Percentiles rank a stretch among this genome's conserved stretches.
phyloP scores from a whole-genome alignment of 2,113 vertebrate genomes.

The Oryzias celebensis region DNA sequence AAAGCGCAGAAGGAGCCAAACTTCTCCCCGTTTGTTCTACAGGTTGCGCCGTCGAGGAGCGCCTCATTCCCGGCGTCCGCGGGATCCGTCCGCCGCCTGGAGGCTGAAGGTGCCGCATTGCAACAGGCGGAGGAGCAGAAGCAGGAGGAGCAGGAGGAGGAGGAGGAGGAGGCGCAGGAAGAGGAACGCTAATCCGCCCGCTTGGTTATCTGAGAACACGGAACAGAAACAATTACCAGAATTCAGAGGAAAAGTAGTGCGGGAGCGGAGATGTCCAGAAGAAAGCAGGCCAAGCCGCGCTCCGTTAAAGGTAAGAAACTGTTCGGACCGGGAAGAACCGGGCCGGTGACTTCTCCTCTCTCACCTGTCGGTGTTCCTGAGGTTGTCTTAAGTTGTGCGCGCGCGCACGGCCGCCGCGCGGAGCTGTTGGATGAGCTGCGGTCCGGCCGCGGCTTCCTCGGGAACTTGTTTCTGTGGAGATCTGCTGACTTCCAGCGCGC shows the following conservation, averaged over 20 bases:
- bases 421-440: too few species aligned
- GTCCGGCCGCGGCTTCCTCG: too few species aligned
- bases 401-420: too few species aligned
- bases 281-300: constrained; percentile 97
- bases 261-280: constrained; percentile 88
- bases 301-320: constrained; percentile 94
- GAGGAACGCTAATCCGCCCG: constrained; percentile 52
- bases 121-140: constrained; percentile 87
- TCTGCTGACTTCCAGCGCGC: too few species aligned
- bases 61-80: constrained; percentile 21
- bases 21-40: constrained; percentile 68
- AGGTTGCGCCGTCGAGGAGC: constrained; percentile 63
- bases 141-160: constrained; percentile 64
- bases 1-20: constrained; percentile 30
- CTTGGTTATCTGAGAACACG: constrained; percentile 62
- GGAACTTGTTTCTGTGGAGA: too few species aligned
- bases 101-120: constrained; percentile 89
- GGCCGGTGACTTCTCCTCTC: too few species aligned
- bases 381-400: too few species aligned
- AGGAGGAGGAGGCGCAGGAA: constrained; percentile 37
- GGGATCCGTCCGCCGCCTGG: constrained; percentile 43
- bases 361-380: too few species aligned
- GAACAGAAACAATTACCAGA: constrained; percentile 40
- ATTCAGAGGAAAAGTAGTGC: constrained; percentile 1
- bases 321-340: background rate